phyloP scores from a whole-genome alignment of 2,113 vertebrate genomes.

The Pholis gunnellus region DNA sequence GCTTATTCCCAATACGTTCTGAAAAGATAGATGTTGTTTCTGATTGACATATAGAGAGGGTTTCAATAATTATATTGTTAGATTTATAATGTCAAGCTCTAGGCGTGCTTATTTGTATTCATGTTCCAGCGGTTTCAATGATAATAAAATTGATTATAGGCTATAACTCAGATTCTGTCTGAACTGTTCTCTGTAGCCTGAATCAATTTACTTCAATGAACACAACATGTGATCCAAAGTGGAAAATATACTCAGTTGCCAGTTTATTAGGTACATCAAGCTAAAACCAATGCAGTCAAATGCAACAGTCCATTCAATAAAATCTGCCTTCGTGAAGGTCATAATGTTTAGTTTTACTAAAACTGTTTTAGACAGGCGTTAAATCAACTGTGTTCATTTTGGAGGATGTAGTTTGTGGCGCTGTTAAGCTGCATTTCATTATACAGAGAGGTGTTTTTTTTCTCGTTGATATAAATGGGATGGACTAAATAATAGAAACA shows the following conservation, averaged over 20 bases:
- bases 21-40: conserved; percentile 60
- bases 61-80: conserved; percentile 71
- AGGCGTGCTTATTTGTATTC: conserved; percentile 76
- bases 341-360: not conserved
- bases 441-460: not conserved
- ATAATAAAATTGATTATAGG: conserved; percentile 71
- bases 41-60: conserved; percentile 39
- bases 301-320: not conserved
- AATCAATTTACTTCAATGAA: conserved; percentile 6
- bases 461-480: not conserved
- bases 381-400: not conserved
- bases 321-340: not conserved
- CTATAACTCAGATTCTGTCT: conserved; percentile 48
- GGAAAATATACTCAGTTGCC: not conserved
- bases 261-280: not conserved
- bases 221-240: not conserved
- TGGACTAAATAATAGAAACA: not conserved
- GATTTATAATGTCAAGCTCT: conserved; percentile 73
- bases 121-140: conserved; percentile 62
- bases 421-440: not conserved
- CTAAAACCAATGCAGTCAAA: not conserved
- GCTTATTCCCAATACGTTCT: conserved; percentile 33
- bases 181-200: conserved; percentile 32
- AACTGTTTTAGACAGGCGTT: not conserved
- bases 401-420: not conserved